Conservation (phyloP, 2,113 vertebrate species). For the Cavia aperea region DNA sequence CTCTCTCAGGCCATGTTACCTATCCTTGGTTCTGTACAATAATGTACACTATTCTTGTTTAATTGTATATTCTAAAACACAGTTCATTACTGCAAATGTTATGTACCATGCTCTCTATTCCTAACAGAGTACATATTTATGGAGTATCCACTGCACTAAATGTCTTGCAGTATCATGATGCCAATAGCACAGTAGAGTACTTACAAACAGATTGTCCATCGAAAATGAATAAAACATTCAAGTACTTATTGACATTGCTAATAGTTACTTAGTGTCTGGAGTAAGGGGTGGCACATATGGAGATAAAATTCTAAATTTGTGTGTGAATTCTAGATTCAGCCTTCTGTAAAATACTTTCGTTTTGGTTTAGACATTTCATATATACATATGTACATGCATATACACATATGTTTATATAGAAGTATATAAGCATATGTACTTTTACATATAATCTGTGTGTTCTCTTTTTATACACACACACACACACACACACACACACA, state of each 20-base stretch:
- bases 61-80: background rate
- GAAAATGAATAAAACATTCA: background rate
- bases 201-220: background rate
- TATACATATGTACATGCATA: background rate
- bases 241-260: background rate
- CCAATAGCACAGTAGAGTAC: background rate
- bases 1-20: background rate
- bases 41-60: background rate
- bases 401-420: background rate
- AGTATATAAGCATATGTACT: background rate
- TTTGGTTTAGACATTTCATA: conserved; percentile 2
- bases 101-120: background rate
- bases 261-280: background rate
- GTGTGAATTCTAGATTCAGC: conserved; percentile 5
- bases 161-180: background rate
- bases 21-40: background rate
- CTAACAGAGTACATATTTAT: background rate
- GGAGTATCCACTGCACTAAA: background rate
- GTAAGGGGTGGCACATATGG: background rate
- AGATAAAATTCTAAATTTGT: background rate
- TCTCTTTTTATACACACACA: background rate
- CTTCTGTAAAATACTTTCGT: background rate
- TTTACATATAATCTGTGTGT: background rate
- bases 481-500: background rate
- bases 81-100: background rate